Conservation (phyloP, 2,113 vertebrate genomes). For the Orthonyx spaldingii region DNA sequence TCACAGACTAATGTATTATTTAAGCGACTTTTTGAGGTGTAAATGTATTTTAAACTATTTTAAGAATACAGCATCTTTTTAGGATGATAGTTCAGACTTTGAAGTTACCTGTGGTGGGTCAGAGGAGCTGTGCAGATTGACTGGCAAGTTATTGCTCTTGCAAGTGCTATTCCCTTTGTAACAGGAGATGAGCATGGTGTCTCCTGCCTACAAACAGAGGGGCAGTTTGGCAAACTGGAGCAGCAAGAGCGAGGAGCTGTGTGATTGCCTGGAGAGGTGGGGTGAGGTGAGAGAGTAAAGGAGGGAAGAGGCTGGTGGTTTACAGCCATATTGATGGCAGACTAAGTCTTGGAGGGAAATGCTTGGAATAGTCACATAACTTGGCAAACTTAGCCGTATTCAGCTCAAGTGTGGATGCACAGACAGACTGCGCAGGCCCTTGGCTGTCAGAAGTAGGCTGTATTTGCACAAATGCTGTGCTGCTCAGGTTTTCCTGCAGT, state of each 20-base stretch:
- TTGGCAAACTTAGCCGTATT: background rate
- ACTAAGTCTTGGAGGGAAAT: background rate
- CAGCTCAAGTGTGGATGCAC: background rate
- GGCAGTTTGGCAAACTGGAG: background rate
- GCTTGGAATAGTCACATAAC: background rate
- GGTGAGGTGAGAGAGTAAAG: background rate
- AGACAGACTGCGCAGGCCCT: background rate
- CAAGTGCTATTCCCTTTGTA: background rate
- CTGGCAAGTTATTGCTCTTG: background rate
- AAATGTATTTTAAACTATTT: background rate
- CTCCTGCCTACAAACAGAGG: background rate
- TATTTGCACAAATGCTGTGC: background rate
- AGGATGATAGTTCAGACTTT: background rate
- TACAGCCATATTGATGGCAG: background rate
- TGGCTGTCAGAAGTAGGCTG: background rate
- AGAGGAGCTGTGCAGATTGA: background rate
- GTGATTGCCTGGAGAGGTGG: background rate
- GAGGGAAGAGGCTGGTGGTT: background rate
- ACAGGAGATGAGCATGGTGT: background rate
- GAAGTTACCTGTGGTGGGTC: background rate
- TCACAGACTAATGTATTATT: constrained; percentile 16
- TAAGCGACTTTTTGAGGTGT: background rate
- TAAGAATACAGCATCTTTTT: background rate
- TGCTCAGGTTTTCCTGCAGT: background rate
- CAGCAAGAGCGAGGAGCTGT: background rate